Percentiles rank a stretch among this genome's conserved stretches.
Conservation (phyloP, 2,888 invertebrate species). For the Eristalis tenax region DNA sequence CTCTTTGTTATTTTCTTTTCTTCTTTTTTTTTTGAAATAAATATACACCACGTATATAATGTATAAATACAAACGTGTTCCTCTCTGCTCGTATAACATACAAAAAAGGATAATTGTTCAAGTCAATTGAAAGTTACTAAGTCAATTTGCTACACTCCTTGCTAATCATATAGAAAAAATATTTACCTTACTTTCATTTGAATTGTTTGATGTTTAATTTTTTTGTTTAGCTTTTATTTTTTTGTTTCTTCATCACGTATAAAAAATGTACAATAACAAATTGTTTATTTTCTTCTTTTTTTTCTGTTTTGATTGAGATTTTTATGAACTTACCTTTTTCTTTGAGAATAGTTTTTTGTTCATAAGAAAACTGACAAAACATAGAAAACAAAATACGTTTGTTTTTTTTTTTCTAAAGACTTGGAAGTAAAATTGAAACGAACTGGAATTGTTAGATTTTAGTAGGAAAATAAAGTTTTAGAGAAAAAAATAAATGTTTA, state of each 20-base stretch:
- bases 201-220: not conserved
- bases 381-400: not conserved
- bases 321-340: constrained; percentile 65
- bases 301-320: not conserved
- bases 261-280: constrained; percentile 70
- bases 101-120: constrained; percentile 33
- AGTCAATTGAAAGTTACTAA: constrained; percentile 18
- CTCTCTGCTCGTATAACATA: constrained; percentile 31
- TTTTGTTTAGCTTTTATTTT: constrained; percentile 6
- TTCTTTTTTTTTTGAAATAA: too few species aligned
- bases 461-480: not conserved
- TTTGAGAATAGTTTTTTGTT: not conserved
- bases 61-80: constrained; percentile 39
- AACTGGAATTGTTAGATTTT: not conserved
- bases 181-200: not conserved
- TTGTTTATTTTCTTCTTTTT: constrained; percentile 27
- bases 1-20: not conserved
- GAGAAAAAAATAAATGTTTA: constrained; percentile 7
- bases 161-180: constrained; percentile 66
- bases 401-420: constrained; percentile 1
- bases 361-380: not conserved
- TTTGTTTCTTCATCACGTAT: constrained; percentile 48
- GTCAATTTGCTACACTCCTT: constrained; percentile 62
- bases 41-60: not conserved
- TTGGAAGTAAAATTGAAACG: constrained; percentile 22